Evolutionary conservation across 2,888 invertebrate species (phyloP).

Genomic region (Unio pictorum): DNA sequence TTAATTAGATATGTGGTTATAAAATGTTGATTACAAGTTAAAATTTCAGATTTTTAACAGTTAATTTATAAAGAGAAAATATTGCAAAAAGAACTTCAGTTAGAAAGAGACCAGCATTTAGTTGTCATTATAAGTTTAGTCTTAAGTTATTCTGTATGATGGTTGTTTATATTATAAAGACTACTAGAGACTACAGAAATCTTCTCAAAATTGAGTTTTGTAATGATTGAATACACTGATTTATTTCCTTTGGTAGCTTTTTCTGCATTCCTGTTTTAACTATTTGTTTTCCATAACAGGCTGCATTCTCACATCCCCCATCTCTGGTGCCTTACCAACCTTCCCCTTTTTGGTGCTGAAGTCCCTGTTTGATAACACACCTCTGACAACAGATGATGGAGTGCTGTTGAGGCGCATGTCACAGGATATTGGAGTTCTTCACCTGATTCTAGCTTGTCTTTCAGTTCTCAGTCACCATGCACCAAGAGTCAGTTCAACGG

Average conservation of each 20-base stretch:
- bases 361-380: conserved; percentile 83
- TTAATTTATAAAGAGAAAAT: no score
- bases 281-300: conserved; percentile 66
- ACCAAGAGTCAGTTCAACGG: conserved; percentile 65
- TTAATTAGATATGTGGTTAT: no score
- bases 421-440: conserved; percentile 87
- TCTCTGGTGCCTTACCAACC: conserved; percentile 78
- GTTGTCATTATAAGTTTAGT: no score
- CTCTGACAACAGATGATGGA: conserved; percentile 84
- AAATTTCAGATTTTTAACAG: no score
- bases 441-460: conserved; percentile 88
- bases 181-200: no score
- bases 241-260: neutral
- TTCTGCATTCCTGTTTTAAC: neutral
- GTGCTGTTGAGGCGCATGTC: conserved; percentile 83
- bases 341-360: conserved; percentile 84
- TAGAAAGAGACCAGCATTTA: no score
- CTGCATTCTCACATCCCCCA: conserved; percentile 80
- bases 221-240: no score
- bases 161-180: no score
- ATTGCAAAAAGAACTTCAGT: no score
- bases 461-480: conserved; percentile 84
- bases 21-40: no score
- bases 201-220: no score
- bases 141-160: no score